A percentile compares a stretch with the other conserved stretches of the same genome.
Conservation (phyloP, 2,113 vertebrate species). For the Pygoscelis adeliae region DNA sequence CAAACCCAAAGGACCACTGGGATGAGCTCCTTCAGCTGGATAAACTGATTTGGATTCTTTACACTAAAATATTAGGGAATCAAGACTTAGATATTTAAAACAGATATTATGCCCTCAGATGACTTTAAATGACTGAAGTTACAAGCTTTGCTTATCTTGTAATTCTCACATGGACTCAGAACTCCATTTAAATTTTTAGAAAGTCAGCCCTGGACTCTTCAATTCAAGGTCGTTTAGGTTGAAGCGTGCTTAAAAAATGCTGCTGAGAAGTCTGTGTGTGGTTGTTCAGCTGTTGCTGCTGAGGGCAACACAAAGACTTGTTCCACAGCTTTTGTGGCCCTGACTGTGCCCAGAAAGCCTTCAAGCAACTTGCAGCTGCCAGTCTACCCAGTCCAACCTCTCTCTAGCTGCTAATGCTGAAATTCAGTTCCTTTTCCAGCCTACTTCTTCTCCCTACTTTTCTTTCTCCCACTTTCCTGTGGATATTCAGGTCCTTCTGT, state of each 20-base stretch:
- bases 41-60: not conserved
- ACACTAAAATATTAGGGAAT: not conserved
- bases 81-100: not conserved
- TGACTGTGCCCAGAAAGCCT: not conserved
- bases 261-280: not conserved
- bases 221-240: not conserved
- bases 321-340: fast-evolving
- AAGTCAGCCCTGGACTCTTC: not conserved
- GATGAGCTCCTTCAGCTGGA: not conserved
- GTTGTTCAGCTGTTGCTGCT: not conserved
- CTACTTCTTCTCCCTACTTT: not conserved
- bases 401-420: not conserved
- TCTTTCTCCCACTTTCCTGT: not conserved
- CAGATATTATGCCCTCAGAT: not conserved
- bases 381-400: not conserved
- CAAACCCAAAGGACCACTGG: not conserved
- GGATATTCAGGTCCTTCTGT: not conserved
- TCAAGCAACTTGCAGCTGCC: not conserved
- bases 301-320: not conserved
- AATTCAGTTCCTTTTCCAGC: not conserved
- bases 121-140: not conserved
- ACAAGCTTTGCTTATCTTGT: not conserved
- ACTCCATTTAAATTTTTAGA: not conserved
- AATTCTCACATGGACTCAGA: not conserved
- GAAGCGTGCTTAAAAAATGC: not conserved